Percentiles rank a stretch among this genome's conserved stretches.
Conservation (phyloP, 2,797 vertebrate species). For the Acropternis orthonyx region DNA sequence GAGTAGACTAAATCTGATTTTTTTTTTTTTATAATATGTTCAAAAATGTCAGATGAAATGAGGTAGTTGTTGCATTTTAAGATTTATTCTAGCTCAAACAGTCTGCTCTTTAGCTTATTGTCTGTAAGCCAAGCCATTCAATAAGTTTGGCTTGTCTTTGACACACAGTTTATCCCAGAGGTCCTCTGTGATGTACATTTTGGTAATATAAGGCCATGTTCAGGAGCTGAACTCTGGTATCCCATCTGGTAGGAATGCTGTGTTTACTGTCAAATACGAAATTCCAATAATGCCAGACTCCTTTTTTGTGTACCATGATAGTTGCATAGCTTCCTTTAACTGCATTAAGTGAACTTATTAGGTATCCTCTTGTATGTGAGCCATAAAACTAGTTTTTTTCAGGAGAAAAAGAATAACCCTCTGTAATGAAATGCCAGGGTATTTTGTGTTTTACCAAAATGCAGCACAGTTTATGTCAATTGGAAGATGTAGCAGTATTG, state of each 20-base stretch:
- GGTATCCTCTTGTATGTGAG: neutral
- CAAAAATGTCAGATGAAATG: neutral
- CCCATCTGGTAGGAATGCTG: neutral
- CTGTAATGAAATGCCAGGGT: neutral
- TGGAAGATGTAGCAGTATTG: neutral
- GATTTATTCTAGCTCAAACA: neutral
- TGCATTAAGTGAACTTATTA: neutral
- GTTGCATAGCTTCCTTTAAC: neutral
- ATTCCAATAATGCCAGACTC: neutral
- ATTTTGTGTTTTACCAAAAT: neutral
- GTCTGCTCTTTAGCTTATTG: neutral
- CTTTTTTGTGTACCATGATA: neutral
- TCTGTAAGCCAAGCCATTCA: neutral
- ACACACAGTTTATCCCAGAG: neutral
- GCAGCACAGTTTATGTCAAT: neutral
- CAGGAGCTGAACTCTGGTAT: neutral
- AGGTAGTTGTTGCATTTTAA: neutral
- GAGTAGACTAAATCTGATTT: neutral
- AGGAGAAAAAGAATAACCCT: neutral
- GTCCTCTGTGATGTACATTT: neutral
- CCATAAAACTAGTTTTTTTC: neutral
- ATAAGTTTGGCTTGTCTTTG: neutral
- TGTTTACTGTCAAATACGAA: neutral
- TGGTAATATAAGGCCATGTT: neutral
- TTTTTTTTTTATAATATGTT: neutral